Percentiles rank a stretch among this genome's conserved stretches.
phyloP scores from a whole-genome alignment of 2,888 invertebrate genomes.

The Agrypnus murinus region DNA sequence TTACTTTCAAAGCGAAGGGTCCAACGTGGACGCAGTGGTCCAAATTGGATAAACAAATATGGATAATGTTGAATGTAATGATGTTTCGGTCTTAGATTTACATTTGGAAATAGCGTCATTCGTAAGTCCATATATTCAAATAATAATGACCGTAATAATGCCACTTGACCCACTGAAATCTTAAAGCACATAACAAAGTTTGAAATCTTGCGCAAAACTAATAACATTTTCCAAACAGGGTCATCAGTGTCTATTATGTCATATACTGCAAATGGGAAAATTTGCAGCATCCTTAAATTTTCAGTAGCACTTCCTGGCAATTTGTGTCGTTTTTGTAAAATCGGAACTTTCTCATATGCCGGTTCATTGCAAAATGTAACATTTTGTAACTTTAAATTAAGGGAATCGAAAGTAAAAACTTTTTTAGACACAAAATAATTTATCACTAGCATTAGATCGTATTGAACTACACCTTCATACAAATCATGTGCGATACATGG shows the following conservation, averaged over 20 bases:
- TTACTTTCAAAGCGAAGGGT: conserved; percentile 56
- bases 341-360: conserved; percentile 39
- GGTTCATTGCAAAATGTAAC: conserved; percentile 44
- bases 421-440: conserved; percentile 49
- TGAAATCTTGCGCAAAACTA: conserved; percentile 22
- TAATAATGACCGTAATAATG: conserved; percentile 17
- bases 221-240: conserved; percentile 36
- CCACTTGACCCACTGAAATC: conserved; percentile 30
- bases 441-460: conserved; percentile 55
- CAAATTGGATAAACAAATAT: conserved; percentile 51
- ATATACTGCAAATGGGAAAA: conserved; percentile 35
- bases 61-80: conserved; percentile 58
- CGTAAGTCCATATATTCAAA: conserved; percentile 35
- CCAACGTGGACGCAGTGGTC: conserved; percentile 52
- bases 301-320: conserved; percentile 36
- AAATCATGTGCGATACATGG: conserved; percentile 61
- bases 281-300: conserved; percentile 17
- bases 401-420: conserved; percentile 31
- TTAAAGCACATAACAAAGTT: conserved; percentile 11
- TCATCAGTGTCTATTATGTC: conserved; percentile 16
- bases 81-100: conserved; percentile 53
- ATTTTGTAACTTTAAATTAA: conserved; percentile 37
- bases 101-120: conserved; percentile 45
- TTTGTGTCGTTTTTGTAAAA: conserved; percentile 43
- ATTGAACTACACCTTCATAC: conserved; percentile 57